Evolutionary conservation across 2,888 invertebrate genomes (phyloP).

Genomic region (Caenorhabditis imperialis): DNA sequence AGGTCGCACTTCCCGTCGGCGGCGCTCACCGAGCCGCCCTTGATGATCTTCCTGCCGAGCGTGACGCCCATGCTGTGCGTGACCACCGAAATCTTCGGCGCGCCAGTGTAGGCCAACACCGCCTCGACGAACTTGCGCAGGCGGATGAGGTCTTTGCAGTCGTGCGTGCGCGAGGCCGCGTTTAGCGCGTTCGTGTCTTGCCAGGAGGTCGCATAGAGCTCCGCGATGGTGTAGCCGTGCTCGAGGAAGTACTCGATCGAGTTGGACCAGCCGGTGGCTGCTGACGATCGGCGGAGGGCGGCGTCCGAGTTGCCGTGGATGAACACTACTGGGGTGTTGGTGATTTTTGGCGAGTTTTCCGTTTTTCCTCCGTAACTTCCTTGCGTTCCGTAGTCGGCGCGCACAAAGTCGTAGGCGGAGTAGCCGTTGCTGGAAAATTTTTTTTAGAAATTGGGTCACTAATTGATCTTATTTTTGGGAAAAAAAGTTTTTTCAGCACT

Average conservation of each 20-base stretch:
- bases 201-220: constrained; percentile 69
- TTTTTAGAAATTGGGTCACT: background rate
- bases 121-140: constrained; percentile 68
- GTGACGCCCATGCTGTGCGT: constrained; percentile 75
- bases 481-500: no score
- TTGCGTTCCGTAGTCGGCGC: constrained; percentile 59
- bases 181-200: constrained; percentile 60
- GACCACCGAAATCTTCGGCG: constrained; percentile 63
- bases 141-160: constrained; percentile 61
- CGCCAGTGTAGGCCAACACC: constrained; percentile 63
- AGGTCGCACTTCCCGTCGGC: constrained; percentile 59
- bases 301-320: constrained; percentile 71
- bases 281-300: constrained; percentile 47
- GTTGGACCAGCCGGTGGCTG: constrained; percentile 63
- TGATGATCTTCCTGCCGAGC: constrained; percentile 63
- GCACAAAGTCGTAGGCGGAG: constrained; percentile 56
- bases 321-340: constrained; percentile 60
- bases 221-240: constrained; percentile 59
- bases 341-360: constrained; percentile 20
- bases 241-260: constrained; percentile 53
- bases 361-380: constrained; percentile 67
- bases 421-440: constrained; percentile 60
- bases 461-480: no score
- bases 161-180: constrained; percentile 61
- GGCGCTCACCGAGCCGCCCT: constrained; percentile 57